Conservation (phyloP, 2,797 vertebrate genomes). For the Heteromormyrus szaboi region DNA sequence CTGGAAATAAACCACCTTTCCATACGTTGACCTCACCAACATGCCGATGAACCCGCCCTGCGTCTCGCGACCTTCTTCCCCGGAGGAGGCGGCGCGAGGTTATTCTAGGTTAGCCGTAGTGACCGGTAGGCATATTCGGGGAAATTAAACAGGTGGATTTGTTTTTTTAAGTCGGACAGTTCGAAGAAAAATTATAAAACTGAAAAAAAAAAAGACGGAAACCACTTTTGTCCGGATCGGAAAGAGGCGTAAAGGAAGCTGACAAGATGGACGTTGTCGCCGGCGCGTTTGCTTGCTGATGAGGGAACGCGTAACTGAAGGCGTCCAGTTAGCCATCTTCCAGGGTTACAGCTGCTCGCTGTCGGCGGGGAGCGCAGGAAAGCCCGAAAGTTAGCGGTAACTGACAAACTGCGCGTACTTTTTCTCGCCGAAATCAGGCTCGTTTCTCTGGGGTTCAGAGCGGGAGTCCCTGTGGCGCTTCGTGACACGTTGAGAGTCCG, state of each 20-base stretch:
- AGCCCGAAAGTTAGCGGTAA: neutral
- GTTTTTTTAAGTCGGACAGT: neutral
- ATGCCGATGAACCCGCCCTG: neutral
- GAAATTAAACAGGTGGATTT: constrained; percentile 9
- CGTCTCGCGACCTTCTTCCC: neutral
- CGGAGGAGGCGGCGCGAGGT: constrained; percentile 25
- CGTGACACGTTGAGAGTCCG: neutral
- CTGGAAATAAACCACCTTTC: neutral
- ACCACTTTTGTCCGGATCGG: neutral
- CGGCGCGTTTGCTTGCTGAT: neutral
- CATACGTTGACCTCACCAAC: constrained; percentile 7
- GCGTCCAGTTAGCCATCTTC: neutral
- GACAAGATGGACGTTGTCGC: neutral
- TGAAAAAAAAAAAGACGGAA: neutral
- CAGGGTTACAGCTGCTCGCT: neutral
- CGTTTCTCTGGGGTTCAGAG: neutral
- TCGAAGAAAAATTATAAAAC: neutral
- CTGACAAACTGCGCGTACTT: neutral
- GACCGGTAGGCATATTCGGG: neutral
- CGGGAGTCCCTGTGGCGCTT: neutral
- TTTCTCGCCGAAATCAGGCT: neutral
- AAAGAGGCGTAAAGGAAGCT: neutral
- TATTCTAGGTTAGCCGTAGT: constrained; percentile 19
- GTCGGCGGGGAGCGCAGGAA: neutral
- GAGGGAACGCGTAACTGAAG: neutral